phyloP scores from a whole-genome alignment of 2,888 invertebrate species.

The Tetramorium bicarinatum region DNA sequence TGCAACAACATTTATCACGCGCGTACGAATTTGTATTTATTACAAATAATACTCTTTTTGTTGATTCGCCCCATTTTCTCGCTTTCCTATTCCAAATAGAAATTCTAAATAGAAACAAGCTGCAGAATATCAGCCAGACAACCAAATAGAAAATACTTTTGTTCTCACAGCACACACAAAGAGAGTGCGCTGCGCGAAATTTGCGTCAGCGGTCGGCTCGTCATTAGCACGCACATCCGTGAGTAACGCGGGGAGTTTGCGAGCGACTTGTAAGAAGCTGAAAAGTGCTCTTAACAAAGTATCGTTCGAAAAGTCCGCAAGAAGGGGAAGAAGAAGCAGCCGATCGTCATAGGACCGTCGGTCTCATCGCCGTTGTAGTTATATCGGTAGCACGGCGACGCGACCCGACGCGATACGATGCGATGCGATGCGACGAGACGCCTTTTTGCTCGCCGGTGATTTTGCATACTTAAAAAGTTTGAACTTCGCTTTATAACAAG shows the following conservation, averaged over 20 bases:
- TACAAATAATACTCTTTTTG: conserved; percentile 4
- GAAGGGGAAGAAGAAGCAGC: conserved; percentile 25
- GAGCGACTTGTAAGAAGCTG: conserved; percentile 38
- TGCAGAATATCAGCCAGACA: neutral
- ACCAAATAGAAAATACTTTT: neutral
- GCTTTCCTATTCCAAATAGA: neutral
- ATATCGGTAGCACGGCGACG: conserved; percentile 22
- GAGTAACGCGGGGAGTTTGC: conserved; percentile 43
- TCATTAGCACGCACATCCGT: conserved; percentile 47
- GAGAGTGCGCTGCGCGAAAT: neutral
- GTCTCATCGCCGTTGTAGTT: conserved; percentile 6
- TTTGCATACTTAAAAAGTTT: conserved; percentile 73
- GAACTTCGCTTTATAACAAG: conserved; percentile 73
- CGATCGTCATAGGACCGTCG: neutral
- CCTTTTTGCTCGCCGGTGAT: conserved; percentile 58
- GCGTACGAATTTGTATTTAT: neutral
- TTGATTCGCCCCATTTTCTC: neutral
- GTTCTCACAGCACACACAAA: neutral
- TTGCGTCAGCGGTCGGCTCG: neutral
- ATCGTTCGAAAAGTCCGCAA: conserved; percentile 32
- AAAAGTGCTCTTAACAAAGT: conserved; percentile 42
- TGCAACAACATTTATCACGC: neutral
- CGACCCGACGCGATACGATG: conserved; percentile 27
- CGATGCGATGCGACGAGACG: conserved; percentile 54
- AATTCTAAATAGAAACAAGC: neutral